Percentiles rank a stretch among this genome's conserved stretches.
Conservation (phyloP, 2,113 vertebrate species). For the Chrysemys picta region DNA sequence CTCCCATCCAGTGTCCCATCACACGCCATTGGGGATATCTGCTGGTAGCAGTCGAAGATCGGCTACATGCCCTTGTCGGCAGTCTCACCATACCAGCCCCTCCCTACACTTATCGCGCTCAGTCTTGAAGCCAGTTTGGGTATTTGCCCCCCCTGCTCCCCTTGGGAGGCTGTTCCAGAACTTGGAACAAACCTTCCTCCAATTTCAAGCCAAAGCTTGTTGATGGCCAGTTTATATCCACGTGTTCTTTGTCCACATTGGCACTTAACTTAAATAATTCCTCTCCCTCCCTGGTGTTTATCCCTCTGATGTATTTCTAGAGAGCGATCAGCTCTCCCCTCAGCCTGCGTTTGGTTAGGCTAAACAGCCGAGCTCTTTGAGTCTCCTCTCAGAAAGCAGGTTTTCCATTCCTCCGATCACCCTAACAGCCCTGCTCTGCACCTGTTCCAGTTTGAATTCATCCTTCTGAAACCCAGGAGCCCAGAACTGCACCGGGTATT, state of each 20-base stretch:
- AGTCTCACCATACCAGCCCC: too few species aligned
- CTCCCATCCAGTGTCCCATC: neutral
- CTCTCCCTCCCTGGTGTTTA: neutral
- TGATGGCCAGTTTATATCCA: neutral
- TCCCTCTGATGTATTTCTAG: neutral
- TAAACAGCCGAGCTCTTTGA: neutral
- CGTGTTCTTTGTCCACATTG: neutral
- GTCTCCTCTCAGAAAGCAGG: neutral
- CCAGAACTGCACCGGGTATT: too few species aligned
- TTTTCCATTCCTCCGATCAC: neutral
- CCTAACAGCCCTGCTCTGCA: neutral
- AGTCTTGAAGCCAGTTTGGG: too few species aligned
- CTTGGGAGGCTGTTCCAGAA: neutral
- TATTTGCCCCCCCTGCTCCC: neutral
- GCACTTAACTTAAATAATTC: neutral
- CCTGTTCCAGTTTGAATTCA: neutral
- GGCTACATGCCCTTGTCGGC: too few species aligned
- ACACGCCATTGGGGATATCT: rapidly evolving
- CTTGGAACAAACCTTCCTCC: too few species aligned
- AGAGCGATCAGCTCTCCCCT: neutral
- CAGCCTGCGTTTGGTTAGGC: neutral
- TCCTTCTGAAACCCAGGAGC: neutral
- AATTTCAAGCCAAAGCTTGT: neutral
- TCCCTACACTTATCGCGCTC: too few species aligned
- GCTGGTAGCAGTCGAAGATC: neutral